These are phyloP conservation scores for Tridacna crocea DNA, from an alignment of 2,888 invertebrate species.

Conservation along the genomic window DNA sequence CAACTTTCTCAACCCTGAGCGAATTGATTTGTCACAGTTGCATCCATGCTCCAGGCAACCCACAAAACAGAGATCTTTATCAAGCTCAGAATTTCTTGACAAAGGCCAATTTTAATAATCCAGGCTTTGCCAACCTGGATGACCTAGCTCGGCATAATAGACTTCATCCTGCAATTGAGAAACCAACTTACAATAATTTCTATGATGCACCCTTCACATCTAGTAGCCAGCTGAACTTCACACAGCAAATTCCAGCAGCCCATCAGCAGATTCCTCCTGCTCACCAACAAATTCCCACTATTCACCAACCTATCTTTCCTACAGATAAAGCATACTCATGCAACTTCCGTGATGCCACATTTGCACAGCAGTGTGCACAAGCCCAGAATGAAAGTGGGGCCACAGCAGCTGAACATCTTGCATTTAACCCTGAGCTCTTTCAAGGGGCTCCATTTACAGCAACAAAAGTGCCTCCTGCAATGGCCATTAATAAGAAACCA, in stretches of 20 bases:
- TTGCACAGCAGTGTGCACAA: neutral
- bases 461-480: neutral
- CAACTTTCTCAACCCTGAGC: conserved; percentile 4
- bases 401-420: neutral
- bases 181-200: conserved; percentile 13
- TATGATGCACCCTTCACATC: conserved; percentile 20
- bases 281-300: neutral
- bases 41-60: conserved; percentile 16
- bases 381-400: neutral
- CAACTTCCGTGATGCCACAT: conserved; percentile 14
- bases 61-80: conserved; percentile 15
- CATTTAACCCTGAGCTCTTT: conserved; percentile 14
- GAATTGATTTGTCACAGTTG: conserved; percentile 23
- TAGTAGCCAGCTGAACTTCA: conserved; percentile 15
- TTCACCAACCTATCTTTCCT: conserved; percentile 3
- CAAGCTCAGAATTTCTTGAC: conserved; percentile 14
- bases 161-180: neutral
- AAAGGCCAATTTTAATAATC: conserved; percentile 22
- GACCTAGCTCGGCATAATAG: conserved; percentile 3
- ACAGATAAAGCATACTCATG: conserved; percentile 17
- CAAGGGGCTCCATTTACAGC: conserved; percentile 4
- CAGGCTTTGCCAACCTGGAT: conserved; percentile 8
- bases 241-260: conserved; percentile 16
- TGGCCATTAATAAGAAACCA: neutral
- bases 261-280: conserved; percentile 21